These are phyloP conservation scores for Tiliacea aurago DNA, from an alignment of 2,888 invertebrate genomes.

Conservation along the genomic window DNA sequence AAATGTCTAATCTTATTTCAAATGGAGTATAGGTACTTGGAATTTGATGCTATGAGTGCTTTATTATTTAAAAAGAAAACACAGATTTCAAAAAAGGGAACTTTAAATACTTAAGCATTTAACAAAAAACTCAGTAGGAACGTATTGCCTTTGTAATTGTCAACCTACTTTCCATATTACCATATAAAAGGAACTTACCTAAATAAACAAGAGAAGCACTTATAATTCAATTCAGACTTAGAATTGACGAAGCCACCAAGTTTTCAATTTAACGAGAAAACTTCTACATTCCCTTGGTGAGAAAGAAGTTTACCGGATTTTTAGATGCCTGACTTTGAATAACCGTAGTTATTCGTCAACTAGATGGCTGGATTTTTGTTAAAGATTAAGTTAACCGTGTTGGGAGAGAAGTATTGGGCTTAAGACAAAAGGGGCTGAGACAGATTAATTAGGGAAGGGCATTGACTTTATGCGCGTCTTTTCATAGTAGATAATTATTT, in stretches of 20 bases:
- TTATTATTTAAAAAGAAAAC: neutral
- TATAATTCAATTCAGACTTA: conserved; percentile 59
- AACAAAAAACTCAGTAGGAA: neutral
- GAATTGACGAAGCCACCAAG: conserved; percentile 54
- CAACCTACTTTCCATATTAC: neutral
- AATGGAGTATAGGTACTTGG: too few species aligned
- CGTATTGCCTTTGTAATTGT: neutral
- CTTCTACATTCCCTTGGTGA: conserved; percentile 45
- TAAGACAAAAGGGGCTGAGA: neutral
- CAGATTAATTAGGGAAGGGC: neutral
- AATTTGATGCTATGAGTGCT: neutral
- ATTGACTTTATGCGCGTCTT: neutral
- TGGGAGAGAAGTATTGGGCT: neutral
- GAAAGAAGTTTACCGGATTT: conserved; percentile 46
- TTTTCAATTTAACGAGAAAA: conserved; percentile 68
- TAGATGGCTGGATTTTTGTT: conserved; percentile 22
- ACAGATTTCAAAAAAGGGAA: too few species aligned
- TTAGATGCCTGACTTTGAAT: conserved; percentile 41
- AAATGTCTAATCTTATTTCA: too few species aligned
- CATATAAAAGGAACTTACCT: neutral
- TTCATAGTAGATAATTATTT: too few species aligned
- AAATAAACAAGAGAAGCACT: conserved; percentile 32
- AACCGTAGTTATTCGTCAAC: conserved; percentile 24
- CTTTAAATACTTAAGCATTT: neutral
- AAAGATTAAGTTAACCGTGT: conserved; percentile 9